Evolutionary conservation across 2,797 vertebrate species (phyloP), one percentile per base, ranked within the genome.

Genomic region (Sylvia borin): DNA sequence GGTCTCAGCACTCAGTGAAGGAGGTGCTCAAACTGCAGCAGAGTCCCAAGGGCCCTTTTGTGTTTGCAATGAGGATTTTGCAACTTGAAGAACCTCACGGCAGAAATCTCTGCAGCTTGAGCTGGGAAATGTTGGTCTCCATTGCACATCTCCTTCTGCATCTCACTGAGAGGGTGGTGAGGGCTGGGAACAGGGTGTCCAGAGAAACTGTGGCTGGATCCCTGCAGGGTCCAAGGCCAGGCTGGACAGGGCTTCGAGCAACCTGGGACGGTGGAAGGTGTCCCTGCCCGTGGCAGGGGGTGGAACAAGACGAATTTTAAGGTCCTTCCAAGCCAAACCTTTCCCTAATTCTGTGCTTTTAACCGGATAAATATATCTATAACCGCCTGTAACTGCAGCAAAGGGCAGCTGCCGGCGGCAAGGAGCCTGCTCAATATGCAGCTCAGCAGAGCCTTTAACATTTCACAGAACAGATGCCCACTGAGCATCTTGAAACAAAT

Each of bases 401-500:
- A 40, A 70, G 88, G 88, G 88, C 88, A 84, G 66, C 65, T 55
- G 48, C 65, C 57, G 11, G 31, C 73, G 3, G 92, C 10, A 0
- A 91, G 42, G 91, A 85, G 82, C 92, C 86, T 95, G 75, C 18
- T 90, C 91, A 92, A 68, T 71, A 81, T 76, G 75, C 89, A 86
- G 84, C 91, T 87, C 80, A 61, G 92, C 91, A 65, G 57, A 96
- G 89, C 91, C 92, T 53, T 85, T 76, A 70, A 81, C 81, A 67
- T 95, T 84, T 89, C n/a, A 0, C 77, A 10, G 84, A 92, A 70
- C 94, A 96, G 95, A 95, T 96, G 89, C 93, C 96, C 84, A 55
- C 87, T 72, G 95, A 95, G 96, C 86, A 60, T 92, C 93, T 93
- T 93, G 95, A 96, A 96, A 72, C 82, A 18, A 34, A 87, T 93